Evolutionary conservation across 2,797 vertebrate species (phyloP).

Genomic region (Tokudaia tokunoshimensis): DNA sequence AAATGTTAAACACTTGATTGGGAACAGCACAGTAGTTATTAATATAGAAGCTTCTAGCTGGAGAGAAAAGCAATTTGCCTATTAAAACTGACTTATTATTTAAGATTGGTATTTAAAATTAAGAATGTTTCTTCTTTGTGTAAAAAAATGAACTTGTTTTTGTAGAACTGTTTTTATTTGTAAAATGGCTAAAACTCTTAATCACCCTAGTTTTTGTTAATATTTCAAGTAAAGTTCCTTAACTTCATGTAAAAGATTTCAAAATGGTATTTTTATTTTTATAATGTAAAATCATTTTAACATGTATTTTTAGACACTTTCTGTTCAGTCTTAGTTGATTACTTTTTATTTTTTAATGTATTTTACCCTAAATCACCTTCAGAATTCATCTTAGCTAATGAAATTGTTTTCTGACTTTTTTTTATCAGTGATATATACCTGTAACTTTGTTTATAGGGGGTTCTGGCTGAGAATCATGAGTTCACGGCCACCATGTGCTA

Average conservation of each 20-base stretch:
- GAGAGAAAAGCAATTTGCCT: background rate
- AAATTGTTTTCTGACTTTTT: background rate
- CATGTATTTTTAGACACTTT: background rate
- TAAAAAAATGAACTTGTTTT: conserved; percentile 4
- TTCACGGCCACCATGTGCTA: background rate
- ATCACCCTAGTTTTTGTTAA: background rate
- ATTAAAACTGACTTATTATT: conserved; percentile 32
- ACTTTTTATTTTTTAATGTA: background rate
- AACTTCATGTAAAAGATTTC: conserved; percentile 6
- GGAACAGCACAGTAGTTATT: conserved; percentile 32
- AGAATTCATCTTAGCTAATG: background rate
- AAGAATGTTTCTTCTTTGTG: background rate
- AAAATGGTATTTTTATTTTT: background rate
- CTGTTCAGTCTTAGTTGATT: background rate
- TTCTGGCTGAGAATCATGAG: background rate
- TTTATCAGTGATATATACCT: background rate
- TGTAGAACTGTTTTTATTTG: conserved; percentile 1
- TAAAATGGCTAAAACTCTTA: conserved; percentile 35
- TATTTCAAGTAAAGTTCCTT: background rate
- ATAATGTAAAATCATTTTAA: background rate
- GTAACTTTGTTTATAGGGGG: background rate
- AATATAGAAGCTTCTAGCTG: background rate
- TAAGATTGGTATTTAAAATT: background rate
- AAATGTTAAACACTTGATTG: conserved; percentile 51
- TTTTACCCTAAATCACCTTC: conserved; percentile 42